Percentiles rank a stretch among this genome's conserved stretches.
These are phyloP conservation scores for Arenaria interpres DNA, from an alignment of 2,113 vertebrate species.

Conservation along the genomic window DNA sequence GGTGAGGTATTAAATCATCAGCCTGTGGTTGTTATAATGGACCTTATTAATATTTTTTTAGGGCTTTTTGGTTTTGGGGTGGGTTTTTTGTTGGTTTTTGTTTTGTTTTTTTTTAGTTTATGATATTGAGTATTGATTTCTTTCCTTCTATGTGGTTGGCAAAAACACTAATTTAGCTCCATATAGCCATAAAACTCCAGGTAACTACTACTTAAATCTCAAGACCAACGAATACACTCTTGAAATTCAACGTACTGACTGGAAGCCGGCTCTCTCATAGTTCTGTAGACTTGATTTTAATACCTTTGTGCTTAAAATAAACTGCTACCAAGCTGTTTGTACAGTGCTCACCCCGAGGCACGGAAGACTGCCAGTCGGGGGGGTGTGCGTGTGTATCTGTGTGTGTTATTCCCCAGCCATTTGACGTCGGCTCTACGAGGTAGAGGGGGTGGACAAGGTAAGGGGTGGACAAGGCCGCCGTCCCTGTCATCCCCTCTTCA, in stretches of 20 bases:
- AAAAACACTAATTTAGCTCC: background rate
- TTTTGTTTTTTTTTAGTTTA: background rate
- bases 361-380: too few relatives aligned
- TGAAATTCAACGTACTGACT: rapidly evolving
- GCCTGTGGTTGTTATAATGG: background rate
- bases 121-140: background rate
- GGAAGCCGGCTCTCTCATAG: background rate
- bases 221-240: background rate
- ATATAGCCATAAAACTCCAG: background rate
- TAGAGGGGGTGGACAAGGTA: background rate
- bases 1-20: background rate
- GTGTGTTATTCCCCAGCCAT: too few relatives aligned
- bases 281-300: background rate
- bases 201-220: background rate
- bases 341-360: rapidly evolving
- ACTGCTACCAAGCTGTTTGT: rapidly evolving
- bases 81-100: background rate
- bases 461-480: too few relatives aligned
- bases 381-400: too few relatives aligned
- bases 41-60: background rate
- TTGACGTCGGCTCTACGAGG: too few relatives aligned
- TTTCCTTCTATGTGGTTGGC: background rate
- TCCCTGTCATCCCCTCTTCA: too few relatives aligned
- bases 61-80: background rate
- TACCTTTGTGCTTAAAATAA: background rate